phyloP scores from a whole-genome alignment of 2,888 invertebrate genomes.

The Norana najaformis region DNA sequence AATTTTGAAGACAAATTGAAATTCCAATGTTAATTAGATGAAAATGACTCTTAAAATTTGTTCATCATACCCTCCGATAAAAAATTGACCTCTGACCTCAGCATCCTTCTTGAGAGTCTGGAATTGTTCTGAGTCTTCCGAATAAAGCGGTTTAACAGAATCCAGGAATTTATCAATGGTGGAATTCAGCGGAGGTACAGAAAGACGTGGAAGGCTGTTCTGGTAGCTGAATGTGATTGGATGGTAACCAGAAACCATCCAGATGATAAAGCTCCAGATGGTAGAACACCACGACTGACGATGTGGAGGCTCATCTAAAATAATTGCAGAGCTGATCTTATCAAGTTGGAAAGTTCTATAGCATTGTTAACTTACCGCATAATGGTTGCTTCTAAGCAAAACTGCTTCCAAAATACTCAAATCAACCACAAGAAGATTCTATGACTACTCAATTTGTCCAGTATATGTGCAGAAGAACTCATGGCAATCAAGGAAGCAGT shows the following conservation, averaged over 20 bases:
- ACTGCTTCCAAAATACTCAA: no score
- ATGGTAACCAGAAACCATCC: constrained; percentile 52
- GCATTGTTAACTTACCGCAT: not conserved
- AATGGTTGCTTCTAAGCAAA: not conserved
- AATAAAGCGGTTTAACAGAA: constrained; percentile 63
- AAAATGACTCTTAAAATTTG: not conserved
- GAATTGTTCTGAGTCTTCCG: constrained; percentile 56
- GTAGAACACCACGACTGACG: constrained; percentile 59
- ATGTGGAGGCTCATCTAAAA: constrained; percentile 62
- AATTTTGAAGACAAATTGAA: no score
- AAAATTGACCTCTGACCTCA: constrained; percentile 43
- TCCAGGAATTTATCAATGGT: constrained; percentile 58
- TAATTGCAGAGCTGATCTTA: not conserved
- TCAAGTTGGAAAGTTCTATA: not conserved
- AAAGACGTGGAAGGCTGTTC: constrained; percentile 53
- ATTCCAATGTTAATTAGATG: not conserved
- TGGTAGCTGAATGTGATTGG: constrained; percentile 57
- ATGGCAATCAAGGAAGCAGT: no score
- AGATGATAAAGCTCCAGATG: constrained; percentile 59
- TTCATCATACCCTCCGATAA: not conserved
- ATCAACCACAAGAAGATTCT: no score
- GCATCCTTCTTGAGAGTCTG: constrained; percentile 58
- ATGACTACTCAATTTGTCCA: no score
- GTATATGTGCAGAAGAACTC: no score
- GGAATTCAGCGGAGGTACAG: constrained; percentile 54